These are phyloP conservation scores for Antechinus stuartii DNA, from an alignment of 2,113 vertebrate genomes.

Conservation along the genomic window DNA sequence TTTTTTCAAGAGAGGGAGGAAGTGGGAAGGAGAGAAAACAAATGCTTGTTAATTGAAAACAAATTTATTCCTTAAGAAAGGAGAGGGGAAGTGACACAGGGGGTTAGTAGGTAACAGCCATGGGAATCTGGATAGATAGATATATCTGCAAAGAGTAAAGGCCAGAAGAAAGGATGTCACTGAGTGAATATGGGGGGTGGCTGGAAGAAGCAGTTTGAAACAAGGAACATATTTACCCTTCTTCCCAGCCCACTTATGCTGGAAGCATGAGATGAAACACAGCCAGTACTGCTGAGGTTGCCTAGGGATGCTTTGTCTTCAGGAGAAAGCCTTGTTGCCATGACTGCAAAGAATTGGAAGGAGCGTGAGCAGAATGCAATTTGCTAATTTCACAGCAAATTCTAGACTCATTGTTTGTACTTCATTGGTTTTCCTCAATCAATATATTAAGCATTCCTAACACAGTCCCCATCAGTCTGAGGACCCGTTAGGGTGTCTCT, in stretches of 20 bases:
- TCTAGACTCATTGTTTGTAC: neutral
- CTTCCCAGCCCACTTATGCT: neutral
- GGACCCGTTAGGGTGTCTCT: neutral
- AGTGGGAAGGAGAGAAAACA: neutral
- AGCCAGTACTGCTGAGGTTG: neutral
- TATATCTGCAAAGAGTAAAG: neutral
- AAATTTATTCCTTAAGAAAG: neutral
- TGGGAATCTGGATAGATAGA: neutral
- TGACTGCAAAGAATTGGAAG: neutral
- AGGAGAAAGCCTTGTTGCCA: neutral
- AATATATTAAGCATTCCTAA: neutral
- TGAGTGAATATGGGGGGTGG: neutral
- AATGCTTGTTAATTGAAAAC: neutral
- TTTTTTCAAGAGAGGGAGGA: neutral
- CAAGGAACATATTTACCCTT: neutral
- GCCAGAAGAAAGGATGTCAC: neutral
- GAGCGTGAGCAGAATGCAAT: neutral
- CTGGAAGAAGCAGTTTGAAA: neutral
- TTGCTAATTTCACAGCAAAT: neutral
- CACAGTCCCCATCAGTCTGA: neutral
- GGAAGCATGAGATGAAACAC: neutral
- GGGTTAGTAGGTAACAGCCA: neutral
- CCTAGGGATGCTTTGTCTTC: slow-evolving; percentile 1
- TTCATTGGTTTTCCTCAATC: neutral
- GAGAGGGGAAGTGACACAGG: neutral